Evolutionary conservation across 2,888 invertebrate species (phyloP), one percentile per base, ranked within the genome.

Genomic region (Autographa gamma): DNA sequence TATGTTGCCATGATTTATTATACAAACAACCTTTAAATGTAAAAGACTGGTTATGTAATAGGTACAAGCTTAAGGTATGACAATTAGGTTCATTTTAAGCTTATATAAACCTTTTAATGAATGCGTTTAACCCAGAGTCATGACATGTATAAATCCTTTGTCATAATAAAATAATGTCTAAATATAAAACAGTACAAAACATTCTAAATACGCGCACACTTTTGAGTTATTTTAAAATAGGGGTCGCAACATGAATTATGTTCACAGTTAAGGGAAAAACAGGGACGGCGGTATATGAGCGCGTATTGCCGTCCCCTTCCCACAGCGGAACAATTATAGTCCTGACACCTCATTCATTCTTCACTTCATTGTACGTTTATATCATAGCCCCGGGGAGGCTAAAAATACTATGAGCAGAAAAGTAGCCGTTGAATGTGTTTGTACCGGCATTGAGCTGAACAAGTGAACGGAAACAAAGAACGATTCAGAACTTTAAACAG

Each of bases 241-340:
- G 74, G 74, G 66, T 68, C 63, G 67, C 60, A 19, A 63, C 69
- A 69, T 74, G 60, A 77, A 77, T 67, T 72, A 74, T 73, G 76
- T 69, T 63, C 43, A 66, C 60, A 63, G 68, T 60, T 63, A 31
- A 62, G 68, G 18, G 54, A 31, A 6, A 11, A 63, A 73, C 16
- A 8, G 60, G 48, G 71, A 73, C n/a, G 59, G 13, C n/a, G 63
- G 31, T 68, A 67, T 69, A 43, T 8, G 18, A 66, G 7, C 0
- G 54, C 0, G 16, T 58, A 59, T 63, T 4, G 56, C 14, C 19
- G 31, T 69, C 76, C 18, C 60, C 13, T 34, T 72, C 52, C 13
- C 63, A 34, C 56, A 75, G 31, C 77, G 80, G 81, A 81, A 81
- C 82, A 73, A 82, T 82, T 73, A 82, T 80, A 80, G 64, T 80